Base-by-base conservation (phyloP, 2,797 vertebrate genomes). In the Uromys caudimaculatus region DNA sequence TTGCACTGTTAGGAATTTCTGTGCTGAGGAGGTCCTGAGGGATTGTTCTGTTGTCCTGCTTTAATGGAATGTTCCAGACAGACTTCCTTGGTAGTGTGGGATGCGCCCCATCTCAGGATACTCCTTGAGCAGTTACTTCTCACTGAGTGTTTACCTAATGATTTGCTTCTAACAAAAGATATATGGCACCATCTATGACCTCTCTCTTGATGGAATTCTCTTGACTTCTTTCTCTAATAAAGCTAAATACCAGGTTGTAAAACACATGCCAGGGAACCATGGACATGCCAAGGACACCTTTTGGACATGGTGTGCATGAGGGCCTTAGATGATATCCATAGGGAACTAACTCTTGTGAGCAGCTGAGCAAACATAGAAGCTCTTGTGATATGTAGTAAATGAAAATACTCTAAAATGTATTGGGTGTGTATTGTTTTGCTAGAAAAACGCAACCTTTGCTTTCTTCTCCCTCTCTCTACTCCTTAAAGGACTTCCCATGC, bases 271-370 rank as follows among this genome's bases (percentile, higher is more conserved):
- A 82, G 87, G 24, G 7, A 64, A 24, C 17, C 32, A 12, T 71
- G 19, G 14, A 27, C 29, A 14, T 6, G 12, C 29, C 44, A 12
- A 78, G 19, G 14, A 35, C 29, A 21, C 3, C 11, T 23, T 85
- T 67, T 50, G 44, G n/a, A 7, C 32, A 60, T 16, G 6, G 8
- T 75, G 11, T 17, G 17, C 41, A 2, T 44, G 60, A 85, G 41
- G 1, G 4, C 52, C 12, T 6, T 3, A 19, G 0, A 7, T 8
- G 12, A 29, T 35, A 3, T 35, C 71, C 8, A n/a, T 5, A 32
- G 54, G 10, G 29, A 71, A 85, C 10, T 27, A 9, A 79, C 0
- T 62, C 47, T 56, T 35, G 5, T 50, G 54, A 32, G 16, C 41
- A 73, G 17, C 7, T 29, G 16, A 47, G 2, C 35, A 27, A 94